These are phyloP conservation scores for Rhizomys pruinosus DNA, from an alignment of 2,113 vertebrate genomes.

Conservation along the genomic window DNA sequence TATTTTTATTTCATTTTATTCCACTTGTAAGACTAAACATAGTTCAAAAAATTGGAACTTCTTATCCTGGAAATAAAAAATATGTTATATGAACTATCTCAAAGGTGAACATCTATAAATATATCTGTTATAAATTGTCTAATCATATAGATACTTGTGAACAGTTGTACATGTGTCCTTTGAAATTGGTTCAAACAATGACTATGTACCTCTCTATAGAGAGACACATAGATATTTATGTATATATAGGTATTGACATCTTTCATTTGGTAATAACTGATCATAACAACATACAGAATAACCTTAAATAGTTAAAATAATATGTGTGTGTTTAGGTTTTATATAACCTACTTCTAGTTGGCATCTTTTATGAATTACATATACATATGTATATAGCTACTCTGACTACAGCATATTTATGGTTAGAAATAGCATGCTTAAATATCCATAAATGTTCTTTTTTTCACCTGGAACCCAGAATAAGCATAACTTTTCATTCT, in stretches of 20 bases:
- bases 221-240: background rate
- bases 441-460: background rate
- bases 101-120: background rate
- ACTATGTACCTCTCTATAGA: background rate
- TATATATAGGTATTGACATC: background rate
- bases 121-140: background rate
- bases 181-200: slow-evolving; percentile 30
- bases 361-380: background rate
- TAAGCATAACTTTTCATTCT: slow-evolving; percentile 37
- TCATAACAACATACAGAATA: background rate
- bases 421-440: background rate
- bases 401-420: background rate
- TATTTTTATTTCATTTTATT: slow-evolving; percentile 34
- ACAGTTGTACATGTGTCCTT: background rate
- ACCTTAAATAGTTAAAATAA: background rate
- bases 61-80: slow-evolving; percentile 13
- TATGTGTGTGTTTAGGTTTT: slow-evolving; percentile 10
- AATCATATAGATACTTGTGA: background rate
- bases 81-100: background rate
- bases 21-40: background rate
- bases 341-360: slow-evolving; percentile 11
- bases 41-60: slow-evolving; percentile 4
- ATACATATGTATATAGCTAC: background rate
- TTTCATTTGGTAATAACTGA: slow-evolving; percentile 46
- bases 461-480: slow-evolving; percentile 8